Base-by-base conservation (phyloP, 1,140 invertebrate species). In the Magallana angulata region DNA sequence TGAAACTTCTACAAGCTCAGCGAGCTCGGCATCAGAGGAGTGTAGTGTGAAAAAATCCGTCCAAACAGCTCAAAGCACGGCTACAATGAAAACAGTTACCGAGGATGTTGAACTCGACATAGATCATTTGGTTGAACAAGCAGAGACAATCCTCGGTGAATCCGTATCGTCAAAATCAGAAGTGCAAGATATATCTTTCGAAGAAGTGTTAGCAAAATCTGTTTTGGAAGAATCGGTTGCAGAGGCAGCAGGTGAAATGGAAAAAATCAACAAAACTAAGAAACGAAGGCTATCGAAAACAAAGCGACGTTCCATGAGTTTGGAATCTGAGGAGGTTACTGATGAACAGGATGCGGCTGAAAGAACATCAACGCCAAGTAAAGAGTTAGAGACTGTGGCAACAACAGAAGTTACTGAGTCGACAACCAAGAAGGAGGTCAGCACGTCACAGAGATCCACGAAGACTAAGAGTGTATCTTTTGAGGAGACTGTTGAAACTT, bases 241-340 rank as follows among this genome's bases (percentile, higher is more conserved):
- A 24, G 82, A 84, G 82, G 82, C 82, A 84, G 82, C 82, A 6
- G 30, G 57, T 60, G 82, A 84, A 62, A 84, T 84, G 82, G 82
- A 84, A 36, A 84, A 84, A 62, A 84, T 84, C 12, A 76, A 76
- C 24, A 84, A 62, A 84, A 60, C 9, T 48, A 84, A 84, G 48
- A 57, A 58, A 84, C 57, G 82, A 16, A 84, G 60, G 24, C 57
- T 84, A 14, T 84, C 82, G 24, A 84, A 84, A 62, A 24, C 56
- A 7, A 84, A 84, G 30, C 14, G 59, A 5, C 57, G 82, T 14
- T 84, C 82, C 7, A n/a, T 60, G 7, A 84, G 82, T 36, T 36
- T 84, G 12, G 82, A 84, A 16, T 60, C 58, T 11, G 82, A 84
- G 58, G 59, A 68, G 16, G 24, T 36, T 1, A 14, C 68, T 30